Percentiles rank a stretch among this genome's conserved stretches.
Evolutionary conservation across 2,888 invertebrate genomes (phyloP).

Genomic region (Euproctis similis): DNA sequence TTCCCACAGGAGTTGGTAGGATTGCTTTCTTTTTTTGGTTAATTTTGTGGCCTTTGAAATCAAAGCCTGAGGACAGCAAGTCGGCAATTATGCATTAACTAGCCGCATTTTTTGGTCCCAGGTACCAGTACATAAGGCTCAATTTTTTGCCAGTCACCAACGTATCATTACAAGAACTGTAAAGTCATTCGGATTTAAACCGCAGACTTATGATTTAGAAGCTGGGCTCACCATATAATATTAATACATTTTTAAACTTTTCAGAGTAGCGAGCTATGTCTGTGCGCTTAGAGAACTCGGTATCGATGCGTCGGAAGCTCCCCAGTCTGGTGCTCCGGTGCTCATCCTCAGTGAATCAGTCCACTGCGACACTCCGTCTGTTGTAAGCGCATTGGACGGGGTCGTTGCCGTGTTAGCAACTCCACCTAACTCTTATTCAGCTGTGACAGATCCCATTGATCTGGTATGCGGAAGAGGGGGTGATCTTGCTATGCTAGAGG

Average conservation of each 20-base stretch:
- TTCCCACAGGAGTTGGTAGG: too few species aligned
- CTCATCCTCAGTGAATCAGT: conserved; percentile 68
- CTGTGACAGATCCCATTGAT: conserved; percentile 86
- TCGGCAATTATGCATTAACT: too few species aligned
- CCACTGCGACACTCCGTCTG: conserved; percentile 71
- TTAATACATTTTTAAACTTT: neutral
- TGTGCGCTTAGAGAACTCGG: conserved; percentile 81
- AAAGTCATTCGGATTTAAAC: too few species aligned
- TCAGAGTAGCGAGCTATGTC: conserved; percentile 80
- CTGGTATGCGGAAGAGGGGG: conserved; percentile 87
- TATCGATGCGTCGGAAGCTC: conserved; percentile 64
- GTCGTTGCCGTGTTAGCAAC: conserved; percentile 77
- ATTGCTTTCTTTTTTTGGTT: too few species aligned
- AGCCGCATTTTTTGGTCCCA: too few species aligned
- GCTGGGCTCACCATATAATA: too few species aligned
- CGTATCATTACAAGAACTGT: too few species aligned
- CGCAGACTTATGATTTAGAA: too few species aligned
- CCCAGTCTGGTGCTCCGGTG: conserved; percentile 51
- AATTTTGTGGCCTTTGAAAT: too few species aligned
- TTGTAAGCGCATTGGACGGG: conserved; percentile 54
- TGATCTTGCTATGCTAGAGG: conserved; percentile 84
- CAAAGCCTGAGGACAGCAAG: too few species aligned
- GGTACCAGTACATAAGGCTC: too few species aligned
- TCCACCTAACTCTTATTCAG: conserved; percentile 88
- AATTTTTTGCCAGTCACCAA: too few species aligned